Percentiles rank a stretch among this genome's conserved stretches.
These are phyloP conservation scores for Ornithorhynchus anatinus DNA, from an alignment of 2,113 vertebrate species.

Conservation along the genomic window DNA sequence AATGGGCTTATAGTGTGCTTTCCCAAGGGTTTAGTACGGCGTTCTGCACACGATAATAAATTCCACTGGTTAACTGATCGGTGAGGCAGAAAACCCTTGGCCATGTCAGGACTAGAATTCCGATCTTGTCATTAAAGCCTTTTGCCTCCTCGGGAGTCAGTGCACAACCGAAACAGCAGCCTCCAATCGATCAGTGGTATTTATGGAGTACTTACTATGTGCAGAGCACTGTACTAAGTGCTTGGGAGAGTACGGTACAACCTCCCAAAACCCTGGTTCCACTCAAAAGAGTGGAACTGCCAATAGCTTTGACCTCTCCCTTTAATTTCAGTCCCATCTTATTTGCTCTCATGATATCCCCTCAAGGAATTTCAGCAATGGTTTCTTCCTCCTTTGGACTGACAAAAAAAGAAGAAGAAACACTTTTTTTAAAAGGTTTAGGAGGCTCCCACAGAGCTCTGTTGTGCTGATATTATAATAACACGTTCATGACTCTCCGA, in stretches of 20 bases:
- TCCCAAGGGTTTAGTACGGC: too few relatives aligned
- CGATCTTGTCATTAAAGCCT: background rate
- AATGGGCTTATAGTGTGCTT: too few relatives aligned
- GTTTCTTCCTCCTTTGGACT: background rate
- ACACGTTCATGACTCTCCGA: background rate
- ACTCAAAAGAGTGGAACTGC: background rate
- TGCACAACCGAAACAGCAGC: background rate
- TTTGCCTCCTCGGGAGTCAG: background rate
- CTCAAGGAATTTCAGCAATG: background rate
- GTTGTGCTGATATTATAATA: background rate
- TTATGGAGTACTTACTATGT: too few relatives aligned
- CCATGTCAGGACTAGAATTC: background rate
- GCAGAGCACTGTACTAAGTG: too few relatives aligned
- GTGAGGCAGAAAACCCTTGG: background rate
- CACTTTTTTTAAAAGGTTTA: background rate
- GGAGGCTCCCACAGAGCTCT: background rate
- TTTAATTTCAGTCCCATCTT: background rate
- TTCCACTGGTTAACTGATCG: too few relatives aligned
- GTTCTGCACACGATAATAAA: too few relatives aligned
- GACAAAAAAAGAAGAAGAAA: background rate
- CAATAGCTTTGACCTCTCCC: background rate
- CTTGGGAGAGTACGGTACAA: too few relatives aligned
- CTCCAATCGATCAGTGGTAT: too few relatives aligned
- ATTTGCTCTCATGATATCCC: background rate
- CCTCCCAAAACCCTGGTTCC: too few relatives aligned